Conservation (phyloP, 2,113 vertebrate genomes). For the Nothobranchius kuhntae region DNA sequence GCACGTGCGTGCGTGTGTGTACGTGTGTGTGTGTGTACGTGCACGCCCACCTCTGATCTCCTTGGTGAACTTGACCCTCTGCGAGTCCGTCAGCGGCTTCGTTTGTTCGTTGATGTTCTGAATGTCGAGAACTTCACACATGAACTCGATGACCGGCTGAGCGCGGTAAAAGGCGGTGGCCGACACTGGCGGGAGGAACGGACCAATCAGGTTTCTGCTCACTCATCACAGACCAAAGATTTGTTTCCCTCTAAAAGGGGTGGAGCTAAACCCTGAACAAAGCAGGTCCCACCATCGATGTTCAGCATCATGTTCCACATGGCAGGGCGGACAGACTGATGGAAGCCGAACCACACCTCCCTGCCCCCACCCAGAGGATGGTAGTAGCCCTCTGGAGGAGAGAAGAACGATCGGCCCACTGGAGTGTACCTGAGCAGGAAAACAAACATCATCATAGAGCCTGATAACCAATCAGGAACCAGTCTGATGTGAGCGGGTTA, state of each 20-base stretch:
- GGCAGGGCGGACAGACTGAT: conserved; percentile 96
- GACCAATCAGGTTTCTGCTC: not conserved
- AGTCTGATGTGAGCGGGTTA: no score
- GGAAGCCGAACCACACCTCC: conserved; percentile 99
- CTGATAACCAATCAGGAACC: not conserved
- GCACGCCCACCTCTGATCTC: conserved; percentile 91
- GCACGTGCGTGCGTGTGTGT: no score
- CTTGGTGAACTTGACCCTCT: conserved; percentile 99
- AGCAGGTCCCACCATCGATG: conserved; percentile 86
- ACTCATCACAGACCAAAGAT: no score
- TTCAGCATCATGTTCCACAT: conserved; percentile 99
- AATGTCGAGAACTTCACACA: conserved; percentile 98
- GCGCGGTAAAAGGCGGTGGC: conserved; percentile 98
- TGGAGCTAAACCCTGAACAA: not conserved
- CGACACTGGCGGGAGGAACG: conserved; percentile 81
- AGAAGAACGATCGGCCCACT: conserved; percentile 97
- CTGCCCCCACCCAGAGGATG: conserved; percentile 96
- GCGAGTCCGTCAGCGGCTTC: conserved; percentile 96
- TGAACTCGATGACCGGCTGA: conserved; percentile 98
- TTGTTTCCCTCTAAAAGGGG: not conserved
- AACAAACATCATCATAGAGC: not conserved
- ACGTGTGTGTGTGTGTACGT: no score
- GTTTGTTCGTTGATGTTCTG: conserved; percentile 99
- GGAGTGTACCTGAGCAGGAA: conserved; percentile 89
- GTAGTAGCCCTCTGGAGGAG: conserved; percentile 97